These are phyloP conservation scores for Percina caprodes DNA, from an alignment of 2,113 vertebrate genomes.

Conservation along the genomic window DNA sequence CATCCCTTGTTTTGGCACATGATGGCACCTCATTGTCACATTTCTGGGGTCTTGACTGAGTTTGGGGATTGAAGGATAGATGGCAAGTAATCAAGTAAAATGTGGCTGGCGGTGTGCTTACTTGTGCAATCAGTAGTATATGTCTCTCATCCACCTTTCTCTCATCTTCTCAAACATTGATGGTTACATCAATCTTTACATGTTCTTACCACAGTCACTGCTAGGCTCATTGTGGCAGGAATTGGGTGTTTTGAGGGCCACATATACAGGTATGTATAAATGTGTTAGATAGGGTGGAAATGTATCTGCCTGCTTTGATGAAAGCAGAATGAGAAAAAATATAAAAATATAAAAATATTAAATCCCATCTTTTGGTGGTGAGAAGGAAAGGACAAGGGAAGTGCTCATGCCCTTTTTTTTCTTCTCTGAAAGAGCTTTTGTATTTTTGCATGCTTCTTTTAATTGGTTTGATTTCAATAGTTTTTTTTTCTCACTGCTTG, in stretches of 20 bases:
- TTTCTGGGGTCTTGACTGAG: constrained; percentile 53
- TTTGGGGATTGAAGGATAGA: constrained; percentile 52
- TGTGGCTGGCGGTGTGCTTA: constrained; percentile 35
- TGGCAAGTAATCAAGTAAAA: constrained; percentile 54
- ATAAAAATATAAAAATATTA: background rate
- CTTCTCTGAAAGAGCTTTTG: constrained; percentile 20
- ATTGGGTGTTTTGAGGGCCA: constrained; percentile 7
- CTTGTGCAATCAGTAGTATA: constrained; percentile 37
- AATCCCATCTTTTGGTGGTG: constrained; percentile 12
- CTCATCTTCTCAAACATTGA: constrained; percentile 33
- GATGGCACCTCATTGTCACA: constrained; percentile 68
- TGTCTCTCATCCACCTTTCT: constrained; percentile 21
- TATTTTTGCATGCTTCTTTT: constrained; percentile 14
- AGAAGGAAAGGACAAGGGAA: constrained; percentile 5
- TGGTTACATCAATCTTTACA: constrained; percentile 21
- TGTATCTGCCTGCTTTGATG: constrained; percentile 24
- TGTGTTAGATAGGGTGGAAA: constrained; percentile 7
- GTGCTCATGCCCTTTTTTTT: background rate
- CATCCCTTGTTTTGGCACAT: constrained; percentile 64
- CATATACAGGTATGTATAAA: background rate
- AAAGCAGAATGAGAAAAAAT: constrained; percentile 5
- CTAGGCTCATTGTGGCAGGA: constrained; percentile 17
- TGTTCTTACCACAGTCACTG: constrained; percentile 20
- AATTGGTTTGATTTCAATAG: constrained; percentile 33
- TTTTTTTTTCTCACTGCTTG: constrained; percentile 35